These are phyloP conservation scores for Netelia melanura DNA, from an alignment of 2,888 invertebrate genomes.

Conservation along the genomic window DNA sequence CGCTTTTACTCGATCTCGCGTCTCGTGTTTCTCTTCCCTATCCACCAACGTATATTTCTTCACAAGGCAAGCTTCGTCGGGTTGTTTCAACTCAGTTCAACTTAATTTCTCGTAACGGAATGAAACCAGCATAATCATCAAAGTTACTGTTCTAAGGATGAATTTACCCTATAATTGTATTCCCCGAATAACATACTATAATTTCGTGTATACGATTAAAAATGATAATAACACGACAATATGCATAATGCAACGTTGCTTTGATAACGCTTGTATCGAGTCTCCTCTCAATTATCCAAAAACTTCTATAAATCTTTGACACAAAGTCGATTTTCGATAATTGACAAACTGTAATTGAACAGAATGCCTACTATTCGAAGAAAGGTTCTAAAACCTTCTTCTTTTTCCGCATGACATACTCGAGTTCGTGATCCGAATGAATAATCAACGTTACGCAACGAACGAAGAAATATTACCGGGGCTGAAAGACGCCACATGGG, in stretches of 20 bases:
- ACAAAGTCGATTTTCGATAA: neutral
- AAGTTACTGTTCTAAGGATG: neutral
- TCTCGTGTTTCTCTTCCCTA: conserved; percentile 26
- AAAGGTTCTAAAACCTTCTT: neutral
- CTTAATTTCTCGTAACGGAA: conserved; percentile 23
- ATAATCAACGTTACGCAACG: neutral
- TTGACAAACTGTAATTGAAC: neutral
- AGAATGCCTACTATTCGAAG: too few species aligned
- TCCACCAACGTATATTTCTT: conserved; percentile 3
- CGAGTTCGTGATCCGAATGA: neutral
- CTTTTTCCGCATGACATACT: neutral
- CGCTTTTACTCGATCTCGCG: conserved; percentile 67
- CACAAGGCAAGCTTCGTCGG: conserved; percentile 25
- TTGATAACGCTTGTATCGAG: too few species aligned
- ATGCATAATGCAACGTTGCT: neutral
- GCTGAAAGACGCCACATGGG: neutral
- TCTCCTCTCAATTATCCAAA: neutral
- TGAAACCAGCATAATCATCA: conserved; percentile 13
- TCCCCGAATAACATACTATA: neutral
- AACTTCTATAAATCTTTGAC: neutral
- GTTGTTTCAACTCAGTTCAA: conserved; percentile 22
- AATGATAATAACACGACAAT: neutral
- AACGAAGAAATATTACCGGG: conserved; percentile 5
- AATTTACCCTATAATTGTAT: neutral
- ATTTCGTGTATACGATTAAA: too few species aligned